Conservation (phyloP, 2,797 vertebrate genomes). For the Crocidura indochinensis region DNA sequence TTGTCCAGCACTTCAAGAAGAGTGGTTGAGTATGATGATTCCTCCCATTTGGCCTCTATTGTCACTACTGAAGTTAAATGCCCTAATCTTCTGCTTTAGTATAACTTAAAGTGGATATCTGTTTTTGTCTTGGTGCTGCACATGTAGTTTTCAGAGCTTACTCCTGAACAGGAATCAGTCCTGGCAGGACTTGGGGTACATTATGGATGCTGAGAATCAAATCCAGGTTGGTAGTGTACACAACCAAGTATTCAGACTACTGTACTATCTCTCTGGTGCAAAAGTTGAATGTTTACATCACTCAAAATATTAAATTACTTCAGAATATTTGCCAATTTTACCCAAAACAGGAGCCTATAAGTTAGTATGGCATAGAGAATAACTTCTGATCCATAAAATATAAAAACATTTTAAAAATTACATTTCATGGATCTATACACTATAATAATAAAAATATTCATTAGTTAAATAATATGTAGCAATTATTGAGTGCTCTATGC, state of each 20-base stretch:
- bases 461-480: slow-evolving; percentile 33
- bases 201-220: too few relatives aligned
- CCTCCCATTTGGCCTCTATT: neutral
- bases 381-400: neutral
- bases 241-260: too few relatives aligned
- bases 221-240: too few relatives aligned
- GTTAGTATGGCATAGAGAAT: neutral
- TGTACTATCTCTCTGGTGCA: neutral
- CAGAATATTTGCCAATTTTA: slow-evolving; percentile 35
- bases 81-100: neutral
- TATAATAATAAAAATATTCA: neutral
- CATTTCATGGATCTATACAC: neutral
- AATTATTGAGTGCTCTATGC: neutral
- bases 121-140: too few relatives aligned
- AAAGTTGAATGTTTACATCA: slow-evolving; percentile 24
- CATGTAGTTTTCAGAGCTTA: too few relatives aligned
- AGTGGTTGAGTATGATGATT: neutral
- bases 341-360: neutral
- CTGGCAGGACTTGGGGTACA: too few relatives aligned
- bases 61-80: neutral
- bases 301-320: slow-evolving; percentile 39
- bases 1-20: neutral
- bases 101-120: neutral
- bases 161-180: too few relatives aligned
- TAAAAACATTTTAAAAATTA: slow-evolving; percentile 2